These are phyloP conservation scores for Drosophila multiciliata DNA, from an alignment of 2,888 invertebrate species.

Conservation along the genomic window DNA sequence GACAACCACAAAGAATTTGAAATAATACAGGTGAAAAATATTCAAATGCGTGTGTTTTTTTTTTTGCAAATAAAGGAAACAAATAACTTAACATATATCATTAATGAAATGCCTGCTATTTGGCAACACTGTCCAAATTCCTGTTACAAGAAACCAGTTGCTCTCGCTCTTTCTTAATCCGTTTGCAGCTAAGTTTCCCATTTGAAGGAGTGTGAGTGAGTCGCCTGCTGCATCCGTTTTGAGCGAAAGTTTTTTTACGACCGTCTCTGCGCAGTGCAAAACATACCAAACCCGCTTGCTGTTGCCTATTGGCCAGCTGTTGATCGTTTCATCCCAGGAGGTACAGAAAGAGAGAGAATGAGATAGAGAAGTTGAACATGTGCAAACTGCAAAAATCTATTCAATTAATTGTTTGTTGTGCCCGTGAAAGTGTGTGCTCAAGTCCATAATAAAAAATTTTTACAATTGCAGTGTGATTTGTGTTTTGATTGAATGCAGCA, in stretches of 20 bases:
- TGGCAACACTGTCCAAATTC: conserved; percentile 57
- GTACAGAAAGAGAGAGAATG: conserved; percentile 18
- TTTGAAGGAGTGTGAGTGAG: conserved; percentile 26
- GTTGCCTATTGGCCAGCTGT: conserved; percentile 66
- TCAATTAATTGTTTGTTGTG: conserved; percentile 69
- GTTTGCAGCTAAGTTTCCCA: conserved; percentile 18
- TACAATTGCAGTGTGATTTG: conserved; percentile 62
- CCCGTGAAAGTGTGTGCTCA: conserved; percentile 54
- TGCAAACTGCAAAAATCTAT: conserved; percentile 56
- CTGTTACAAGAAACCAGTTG: conserved; percentile 74
- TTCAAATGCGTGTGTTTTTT: conserved; percentile 1
- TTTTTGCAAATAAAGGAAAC: conserved; percentile 10
- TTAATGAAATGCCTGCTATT: conserved; percentile 46
- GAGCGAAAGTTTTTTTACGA: conserved; percentile 74
- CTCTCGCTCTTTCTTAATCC: not conserved
- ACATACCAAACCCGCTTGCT: conserved; percentile 52
- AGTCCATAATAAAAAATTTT: conserved; percentile 67
- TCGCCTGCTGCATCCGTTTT: conserved; percentile 72
- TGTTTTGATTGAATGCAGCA: conserved; percentile 68
- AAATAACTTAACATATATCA: conserved; percentile 31
- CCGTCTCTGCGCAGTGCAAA: conserved; percentile 42
- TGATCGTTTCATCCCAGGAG: conserved; percentile 45
- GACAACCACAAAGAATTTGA: conserved; percentile 21
- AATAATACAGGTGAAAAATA: conserved; percentile 50
- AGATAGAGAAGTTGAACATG: conserved; percentile 6